A percentile compares a stretch with the other conserved stretches of the same genome.
Conservation (phyloP, 2,888 invertebrate species). For the Eilema caniola region DNA sequence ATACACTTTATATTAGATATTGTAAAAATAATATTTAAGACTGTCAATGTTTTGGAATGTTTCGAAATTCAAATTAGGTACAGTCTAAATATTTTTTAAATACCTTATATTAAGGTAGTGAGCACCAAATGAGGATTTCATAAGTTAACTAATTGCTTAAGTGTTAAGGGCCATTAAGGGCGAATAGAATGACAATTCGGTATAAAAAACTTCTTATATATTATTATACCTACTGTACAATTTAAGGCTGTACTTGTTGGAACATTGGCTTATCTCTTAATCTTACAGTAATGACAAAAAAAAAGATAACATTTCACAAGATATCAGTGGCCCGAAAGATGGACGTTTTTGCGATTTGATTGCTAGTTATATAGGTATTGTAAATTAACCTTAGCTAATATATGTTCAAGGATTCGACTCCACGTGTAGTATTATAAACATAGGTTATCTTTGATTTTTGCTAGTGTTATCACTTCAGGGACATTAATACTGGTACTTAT, state of each 20-base stretch:
- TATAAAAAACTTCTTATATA: too few species aligned
- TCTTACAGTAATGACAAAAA: too few species aligned
- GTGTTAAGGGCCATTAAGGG: not conserved
- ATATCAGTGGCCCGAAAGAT: not conserved
- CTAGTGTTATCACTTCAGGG: slow-evolving; percentile 1
- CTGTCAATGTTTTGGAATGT: too few species aligned
- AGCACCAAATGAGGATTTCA: not conserved
- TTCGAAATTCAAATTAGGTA: too few species aligned
- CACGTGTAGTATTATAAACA: not conserved
- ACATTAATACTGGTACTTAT: slow-evolving; percentile 19
- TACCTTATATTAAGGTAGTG: too few species aligned
- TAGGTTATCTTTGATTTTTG: slow-evolving; percentile 1
- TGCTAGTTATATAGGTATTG: not conserved
- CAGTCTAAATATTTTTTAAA: too few species aligned
- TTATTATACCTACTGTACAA: too few species aligned
- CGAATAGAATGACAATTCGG: not conserved
- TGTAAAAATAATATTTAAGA: too few species aligned
- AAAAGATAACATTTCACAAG: too few species aligned
- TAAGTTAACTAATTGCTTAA: not conserved
- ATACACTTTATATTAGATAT: too few species aligned
- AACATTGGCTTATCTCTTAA: not conserved
- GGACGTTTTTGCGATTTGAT: not conserved
- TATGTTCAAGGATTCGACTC: not conserved
- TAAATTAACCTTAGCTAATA: too few species aligned
- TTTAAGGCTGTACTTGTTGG: too few species aligned